phyloP scores from a whole-genome alignment of 2,888 invertebrate genomes.

The Nymphalis polychloros region DNA sequence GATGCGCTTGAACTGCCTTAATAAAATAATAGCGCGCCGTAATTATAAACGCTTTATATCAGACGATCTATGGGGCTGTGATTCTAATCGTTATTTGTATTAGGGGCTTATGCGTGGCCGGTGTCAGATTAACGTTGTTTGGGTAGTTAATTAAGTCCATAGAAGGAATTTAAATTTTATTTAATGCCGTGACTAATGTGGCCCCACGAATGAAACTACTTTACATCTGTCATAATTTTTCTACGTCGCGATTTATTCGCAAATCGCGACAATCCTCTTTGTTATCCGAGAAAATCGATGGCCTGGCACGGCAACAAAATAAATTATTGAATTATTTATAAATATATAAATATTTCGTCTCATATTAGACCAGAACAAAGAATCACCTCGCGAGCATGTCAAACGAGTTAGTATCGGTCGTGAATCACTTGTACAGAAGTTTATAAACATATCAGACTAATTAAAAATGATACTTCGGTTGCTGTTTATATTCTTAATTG shows the following conservation, averaged over 20 bases:
- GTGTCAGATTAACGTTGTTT: constrained; percentile 64
- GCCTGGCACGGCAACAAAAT: constrained; percentile 51
- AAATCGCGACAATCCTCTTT: constrained; percentile 72
- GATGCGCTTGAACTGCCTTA: constrained; percentile 69
- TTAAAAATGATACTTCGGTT: constrained; percentile 63
- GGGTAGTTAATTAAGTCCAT: constrained; percentile 63
- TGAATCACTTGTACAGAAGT: constrained; percentile 55
- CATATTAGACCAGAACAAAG: constrained; percentile 52
- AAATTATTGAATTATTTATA: constrained; percentile 69
- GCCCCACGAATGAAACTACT: constrained; percentile 54
- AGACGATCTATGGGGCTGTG: constrained; percentile 35
- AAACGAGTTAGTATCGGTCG: constrained; percentile 47
- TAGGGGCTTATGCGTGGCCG: constrained; percentile 48
- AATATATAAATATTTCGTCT: constrained; percentile 53
- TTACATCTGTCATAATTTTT: constrained; percentile 80
- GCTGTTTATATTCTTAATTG: constrained; percentile 59
- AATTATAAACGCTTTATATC: constrained; percentile 36
- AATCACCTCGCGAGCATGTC: constrained; percentile 54
- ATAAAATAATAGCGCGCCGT: constrained; percentile 65
- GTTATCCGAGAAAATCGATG: constrained; percentile 55
- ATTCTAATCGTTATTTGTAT: constrained; percentile 56
- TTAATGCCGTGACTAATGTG: constrained; percentile 74
- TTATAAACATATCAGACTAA: constrained; percentile 55
- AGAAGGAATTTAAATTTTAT: constrained; percentile 66
- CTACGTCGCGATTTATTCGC: constrained; percentile 78